Base-by-base conservation (phyloP, 1,140 invertebrate genomes). In the Asbolus verrucosus region DNA sequence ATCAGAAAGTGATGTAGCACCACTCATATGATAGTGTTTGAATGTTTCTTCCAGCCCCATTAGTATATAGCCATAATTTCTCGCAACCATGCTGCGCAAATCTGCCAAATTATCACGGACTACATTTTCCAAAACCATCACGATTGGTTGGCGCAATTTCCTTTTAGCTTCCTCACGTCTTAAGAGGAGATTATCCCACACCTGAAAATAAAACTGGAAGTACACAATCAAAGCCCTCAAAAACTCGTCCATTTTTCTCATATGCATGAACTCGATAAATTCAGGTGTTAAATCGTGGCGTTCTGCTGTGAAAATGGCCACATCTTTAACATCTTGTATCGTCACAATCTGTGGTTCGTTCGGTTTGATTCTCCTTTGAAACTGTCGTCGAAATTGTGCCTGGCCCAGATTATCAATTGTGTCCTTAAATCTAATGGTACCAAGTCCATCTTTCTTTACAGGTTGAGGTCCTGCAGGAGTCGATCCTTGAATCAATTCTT, bases 291-390 rank as follows among this genome's bases (percentile, higher is more conserved):
- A 78, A 69, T 85, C 82, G 38, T 77, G 81, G 13, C 80, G 68
- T 6, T 86, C 81, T 1, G 85, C 82, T n/a, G 84, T 83, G 76
- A 83, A 90, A 60, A 90, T 60, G 1, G 85, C 87, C 16, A 90
- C 82, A 75, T 90, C 86, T 79, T 89, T 90, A 31, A 89, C 80
- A 73, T 90, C 88, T 80, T 90, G 87, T 13, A 89, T 75, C 3
- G 85, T 85, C 9, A 89, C 83, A 13, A 88, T 76, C 67, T 87
- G 84, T 6, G 83, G 63, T 69, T 87, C 84, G 8, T 80, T 82
- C 3, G 82, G 75, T 71, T 81, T 79, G 13, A 86, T 73, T 78
- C 86, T 86, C 68, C 88, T 81, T 76, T 85, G 82, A 75, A 85
- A 87, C 62, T 82, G 77, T 70, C 84, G 83, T 60, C 85, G 79